Percentiles rank a stretch among this genome's conserved stretches.
These are phyloP conservation scores for Drosophila cracens DNA, from an alignment of 2,888 invertebrate genomes.

Conservation along the genomic window DNA sequence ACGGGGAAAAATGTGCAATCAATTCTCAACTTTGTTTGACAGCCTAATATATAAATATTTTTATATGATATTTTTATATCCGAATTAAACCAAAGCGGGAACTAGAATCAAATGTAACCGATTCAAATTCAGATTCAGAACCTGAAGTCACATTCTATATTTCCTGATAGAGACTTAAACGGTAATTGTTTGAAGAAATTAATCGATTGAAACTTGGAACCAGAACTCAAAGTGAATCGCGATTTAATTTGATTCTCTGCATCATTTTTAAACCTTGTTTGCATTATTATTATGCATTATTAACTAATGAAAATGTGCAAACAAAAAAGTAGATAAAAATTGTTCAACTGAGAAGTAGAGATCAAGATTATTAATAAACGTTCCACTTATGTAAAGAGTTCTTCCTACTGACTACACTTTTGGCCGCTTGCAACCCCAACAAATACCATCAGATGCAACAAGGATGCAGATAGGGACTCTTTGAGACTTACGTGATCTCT, in stretches of 20 bases:
- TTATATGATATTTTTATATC: not conserved
- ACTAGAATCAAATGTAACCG: not conserved
- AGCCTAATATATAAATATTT: not conserved
- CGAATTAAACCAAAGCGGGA: not conserved
- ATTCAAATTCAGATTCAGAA: not conserved
- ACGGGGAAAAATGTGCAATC: not conserved
- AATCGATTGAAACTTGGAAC: not conserved
- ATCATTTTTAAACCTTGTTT: too few species aligned
- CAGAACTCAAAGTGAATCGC: not conserved
- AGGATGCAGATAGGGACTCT: not conserved
- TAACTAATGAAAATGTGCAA: too few species aligned
- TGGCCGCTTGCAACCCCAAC: not conserved
- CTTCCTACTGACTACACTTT: not conserved
- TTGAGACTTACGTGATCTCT: constrained; percentile 92
- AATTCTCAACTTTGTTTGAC: too few species aligned
- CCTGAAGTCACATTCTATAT: not conserved
- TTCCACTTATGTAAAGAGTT: not conserved
- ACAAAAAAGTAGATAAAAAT: not conserved
- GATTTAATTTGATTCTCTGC: not conserved
- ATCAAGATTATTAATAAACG: not conserved
- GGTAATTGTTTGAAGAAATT: not conserved
- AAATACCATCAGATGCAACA: not conserved
- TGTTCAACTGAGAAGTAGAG: not conserved
- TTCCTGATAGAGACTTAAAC: not conserved
- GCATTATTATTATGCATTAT: too few species aligned